Base-by-base conservation (phyloP, 2,797 vertebrate genomes). In the Hipposideros larvatus region DNA sequence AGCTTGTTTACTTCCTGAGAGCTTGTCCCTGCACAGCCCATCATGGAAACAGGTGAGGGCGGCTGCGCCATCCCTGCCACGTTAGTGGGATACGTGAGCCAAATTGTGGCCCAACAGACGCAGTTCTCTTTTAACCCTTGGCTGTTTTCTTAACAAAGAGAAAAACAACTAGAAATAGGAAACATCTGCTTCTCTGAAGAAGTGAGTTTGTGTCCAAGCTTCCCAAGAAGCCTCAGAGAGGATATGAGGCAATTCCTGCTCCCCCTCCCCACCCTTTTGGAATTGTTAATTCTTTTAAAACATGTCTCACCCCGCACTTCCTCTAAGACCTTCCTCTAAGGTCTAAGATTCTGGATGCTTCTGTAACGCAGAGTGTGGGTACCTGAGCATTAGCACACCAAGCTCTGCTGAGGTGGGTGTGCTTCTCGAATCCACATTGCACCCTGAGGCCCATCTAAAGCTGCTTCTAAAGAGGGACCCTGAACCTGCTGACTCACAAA, bases 1-100 rank as follows among this genome's bases (percentile, higher is more conserved):
- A 92, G 65, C 96, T 95, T 75, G 92, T 98, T 98, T 96, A 28
- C 74, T 97, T 97, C 77, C 88, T 22, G 10, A n/a, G 31, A 55
- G 24, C 37, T 96, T 68, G 71, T 88, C 80, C 96, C 34, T 73
- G 87, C 1, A 21, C 6, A 88, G 31, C 19, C 57, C 88, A 86
- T 95, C 51, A 61, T 1, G 63, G 96, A 95, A 97, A 97, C 15
- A 95, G 51, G 46, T 92, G 77, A 97, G 90, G 43, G 10, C 75
- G 14, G 31, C 94, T 5, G 91, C 74, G 46, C 82, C 16, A 3
- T 51, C 59, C 13, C 13, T 96, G 18, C 5, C 6, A 43, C 90
- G 63, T 70, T 41, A 65, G 68, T 5, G 26, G 77, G 8, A 77
- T 21, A 34, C 0, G 19, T 63, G 84, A 83, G 96, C 37, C 85